A percentile compares a stretch with the other conserved stretches of the same genome.
Conservation (phyloP, 2,113 vertebrate genomes). For the Fulica atra region DNA sequence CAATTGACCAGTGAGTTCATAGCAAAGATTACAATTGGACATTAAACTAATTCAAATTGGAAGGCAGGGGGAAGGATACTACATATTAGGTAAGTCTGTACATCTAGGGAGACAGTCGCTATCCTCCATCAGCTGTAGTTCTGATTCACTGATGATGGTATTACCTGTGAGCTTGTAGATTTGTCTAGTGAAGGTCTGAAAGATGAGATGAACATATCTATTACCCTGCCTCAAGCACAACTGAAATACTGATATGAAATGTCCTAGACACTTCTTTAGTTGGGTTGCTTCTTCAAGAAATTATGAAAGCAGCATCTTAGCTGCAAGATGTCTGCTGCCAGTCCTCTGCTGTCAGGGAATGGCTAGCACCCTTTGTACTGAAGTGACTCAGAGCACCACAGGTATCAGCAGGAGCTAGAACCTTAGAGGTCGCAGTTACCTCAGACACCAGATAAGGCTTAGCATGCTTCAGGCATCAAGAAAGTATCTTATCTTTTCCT, state of each 20-base stretch:
- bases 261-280: background rate
- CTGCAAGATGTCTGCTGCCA: background rate
- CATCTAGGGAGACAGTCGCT: background rate
- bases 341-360: background rate
- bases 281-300: background rate
- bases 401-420: background rate
- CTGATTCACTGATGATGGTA: background rate
- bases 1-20: background rate
- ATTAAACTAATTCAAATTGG: background rate
- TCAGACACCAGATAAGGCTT: background rate
- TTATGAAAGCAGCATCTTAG: background rate
- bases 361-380: background rate
- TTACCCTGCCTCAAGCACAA: background rate
- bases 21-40: background rate
- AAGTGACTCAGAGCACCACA: background rate
- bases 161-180: background rate
- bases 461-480: background rate
- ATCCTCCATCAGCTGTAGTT: background rate
- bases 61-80: background rate
- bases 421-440: background rate
- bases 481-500: background rate
- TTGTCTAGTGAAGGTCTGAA: background rate
- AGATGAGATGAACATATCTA: background rate
- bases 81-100: background rate
- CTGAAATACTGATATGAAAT: background rate